Evolutionary conservation across 2,797 vertebrate species (phyloP).

Genomic region (Pipistrellus nathusii): DNA sequence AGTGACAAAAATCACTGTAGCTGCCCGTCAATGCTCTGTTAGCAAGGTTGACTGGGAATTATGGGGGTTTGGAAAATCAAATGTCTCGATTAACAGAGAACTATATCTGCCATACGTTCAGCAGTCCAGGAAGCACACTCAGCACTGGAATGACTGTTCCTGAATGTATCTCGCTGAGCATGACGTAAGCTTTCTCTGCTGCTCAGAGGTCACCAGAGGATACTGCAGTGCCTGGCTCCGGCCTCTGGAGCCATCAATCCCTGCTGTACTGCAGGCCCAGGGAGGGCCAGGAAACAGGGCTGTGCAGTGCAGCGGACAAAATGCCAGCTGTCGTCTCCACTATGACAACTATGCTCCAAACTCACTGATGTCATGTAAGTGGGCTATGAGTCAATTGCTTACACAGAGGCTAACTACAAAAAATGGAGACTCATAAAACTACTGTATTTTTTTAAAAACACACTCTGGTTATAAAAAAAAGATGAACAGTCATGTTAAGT

Average conservation of each 20-base stretch:
- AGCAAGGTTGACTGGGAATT: neutral
- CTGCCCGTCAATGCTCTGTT: neutral
- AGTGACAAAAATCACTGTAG: neutral
- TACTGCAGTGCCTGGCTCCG: neutral
- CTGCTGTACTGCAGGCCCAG: neutral
- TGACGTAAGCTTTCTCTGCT: neutral
- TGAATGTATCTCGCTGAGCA: constrained; percentile 6
- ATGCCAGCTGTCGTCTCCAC: neutral
- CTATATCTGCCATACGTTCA: neutral
- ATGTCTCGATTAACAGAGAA: neutral
- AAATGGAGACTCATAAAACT: constrained; percentile 21
- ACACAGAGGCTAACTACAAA: neutral
- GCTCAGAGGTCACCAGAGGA: constrained; percentile 61
- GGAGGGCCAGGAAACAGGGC: neutral
- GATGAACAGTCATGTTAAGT: neutral
- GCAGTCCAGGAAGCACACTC: neutral
- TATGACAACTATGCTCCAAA: neutral
- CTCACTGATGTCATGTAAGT: neutral
- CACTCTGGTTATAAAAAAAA: constrained; percentile 37
- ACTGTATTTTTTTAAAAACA: neutral
- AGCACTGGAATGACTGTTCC: neutral
- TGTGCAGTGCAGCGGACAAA: neutral
- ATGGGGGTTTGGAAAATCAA: neutral
- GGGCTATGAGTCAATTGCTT: neutral
- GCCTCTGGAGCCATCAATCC: neutral